Evolutionary conservation across 2,888 invertebrate species (phyloP), one percentile per base, ranked within the genome.

Genomic region (Drosophila ustulata): DNA sequence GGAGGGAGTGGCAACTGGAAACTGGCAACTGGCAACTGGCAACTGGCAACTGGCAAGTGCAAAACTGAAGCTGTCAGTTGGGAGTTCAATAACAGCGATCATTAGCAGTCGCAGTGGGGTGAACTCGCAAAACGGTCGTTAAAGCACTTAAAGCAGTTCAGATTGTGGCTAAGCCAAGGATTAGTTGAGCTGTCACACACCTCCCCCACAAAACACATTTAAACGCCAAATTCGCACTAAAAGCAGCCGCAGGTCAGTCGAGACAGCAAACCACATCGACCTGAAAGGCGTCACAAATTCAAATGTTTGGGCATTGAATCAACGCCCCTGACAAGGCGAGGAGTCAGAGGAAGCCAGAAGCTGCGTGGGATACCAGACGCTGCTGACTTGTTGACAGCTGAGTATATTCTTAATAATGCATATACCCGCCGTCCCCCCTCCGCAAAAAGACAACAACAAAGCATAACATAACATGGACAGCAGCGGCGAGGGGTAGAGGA

Each of bases 381-480:
- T 81, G 69, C 52, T 81, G 84, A 75, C 87, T 83, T 75, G 83
- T 89, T 88, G 83, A 88, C 89, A 88, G 87, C 79, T 81, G 84
- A 88, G 84, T 86, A 68, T 88, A 87, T 88, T 81, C 87, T 83
- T 84, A 83, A 83, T 83, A 83, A 87, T 83, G 87, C 89, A 88
- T 83, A 82, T 62, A 56, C 57, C 63, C 18, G 18, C 1, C 18
- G 18, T 1, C 18, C 18, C 18, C 18, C 18, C 7, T 46, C 37
- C 37, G 5, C n/a, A 37, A 37, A 57, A 67, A 62, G 37, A 1
- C 37, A 74, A 80, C 72, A 72, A 68, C 57, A 57, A 41, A 65
- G 49, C 57, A 53, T 34, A 45, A 47, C 57, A 53, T 34, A 45
- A 47, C 39, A 75, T 37, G 76, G 75, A 58, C 75, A 64, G 37